Evolutionary conservation across 23 tunicate genomes (phyloP), one percentile per base, ranked within the genome.

Genomic region (Halocynthia aurantium): DNA sequence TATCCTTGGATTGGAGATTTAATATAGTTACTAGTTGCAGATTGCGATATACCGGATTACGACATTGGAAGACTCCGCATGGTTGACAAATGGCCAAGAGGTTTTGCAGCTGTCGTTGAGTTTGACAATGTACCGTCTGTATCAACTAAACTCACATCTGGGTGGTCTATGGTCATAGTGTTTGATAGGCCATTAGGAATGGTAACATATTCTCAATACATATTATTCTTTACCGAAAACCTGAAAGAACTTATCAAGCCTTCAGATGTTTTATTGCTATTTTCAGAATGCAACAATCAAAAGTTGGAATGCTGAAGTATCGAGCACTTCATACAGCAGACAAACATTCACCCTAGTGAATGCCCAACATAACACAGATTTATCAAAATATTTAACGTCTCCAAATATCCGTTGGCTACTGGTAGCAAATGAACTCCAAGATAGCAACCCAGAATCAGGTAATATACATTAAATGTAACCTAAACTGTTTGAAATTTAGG

Each of bases 241-340:
- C 44, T 4, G 44, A 31, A 31, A 31, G 44, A 31, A 31, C 44
- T 31, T 31, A 0, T 4, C 44, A 31, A 31, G 44, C 2, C 44
- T 31, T 31, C 4, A 31, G 44, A 31, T 0, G 20, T 67, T 67
- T n/a, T 5, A 11, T 67, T 67, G 17, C 12, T 72, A 12, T 17
- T 10, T 44, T 10, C 40, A 74, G 78, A 54, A 74, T 64, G 63
- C 63, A 8, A 54, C 56, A 10, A 22, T 74, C 10, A 54, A 53
- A 52, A 74, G 78, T 74, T 74, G 78, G 78, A 74, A 74, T 50
- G 78, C 78, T 10, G 63, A 74, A 13, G 6, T 74, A 44, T n/a
- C 57, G 6, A 74, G 78, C 21, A 21, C 63, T 53, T 52, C 78
- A 7, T 74, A 54, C 62, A 64, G 56, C 63, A 53, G 22, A 21